These are phyloP conservation scores for Chrysolina haemoptera DNA, from an alignment of 2,888 invertebrate genomes.

Conservation along the genomic window DNA sequence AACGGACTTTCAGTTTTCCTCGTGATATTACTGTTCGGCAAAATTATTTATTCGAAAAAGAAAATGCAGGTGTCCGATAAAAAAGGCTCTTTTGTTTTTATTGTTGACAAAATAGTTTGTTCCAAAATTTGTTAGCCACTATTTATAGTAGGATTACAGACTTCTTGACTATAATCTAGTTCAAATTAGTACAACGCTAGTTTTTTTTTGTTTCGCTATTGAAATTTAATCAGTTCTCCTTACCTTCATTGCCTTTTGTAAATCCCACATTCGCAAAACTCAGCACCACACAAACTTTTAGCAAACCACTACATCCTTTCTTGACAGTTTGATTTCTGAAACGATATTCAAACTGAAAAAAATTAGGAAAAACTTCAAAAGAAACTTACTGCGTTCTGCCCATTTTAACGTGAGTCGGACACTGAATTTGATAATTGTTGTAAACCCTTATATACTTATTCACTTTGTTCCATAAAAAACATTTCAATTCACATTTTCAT, in stretches of 20 bases:
- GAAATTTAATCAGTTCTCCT: background rate
- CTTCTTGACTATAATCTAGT: too few relatives aligned
- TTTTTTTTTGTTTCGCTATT: too few relatives aligned
- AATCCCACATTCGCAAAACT: background rate
- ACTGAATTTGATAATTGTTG: background rate
- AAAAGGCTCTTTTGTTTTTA: too few relatives aligned
- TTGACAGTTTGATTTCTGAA: background rate
- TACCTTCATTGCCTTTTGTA: conserved; percentile 2
- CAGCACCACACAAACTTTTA: background rate
- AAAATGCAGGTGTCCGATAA: too few relatives aligned
- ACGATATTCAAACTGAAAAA: background rate
- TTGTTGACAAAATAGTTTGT: too few relatives aligned
- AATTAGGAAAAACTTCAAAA: background rate
- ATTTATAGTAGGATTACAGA: too few relatives aligned
- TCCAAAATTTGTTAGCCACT: too few relatives aligned
- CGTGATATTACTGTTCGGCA: too few relatives aligned
- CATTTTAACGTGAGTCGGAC: background rate
- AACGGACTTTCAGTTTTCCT: too few relatives aligned
- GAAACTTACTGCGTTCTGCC: background rate
- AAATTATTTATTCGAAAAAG: too few relatives aligned
- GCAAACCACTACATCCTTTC: background rate
- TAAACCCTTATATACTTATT: background rate
- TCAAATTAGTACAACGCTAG: too few relatives aligned
- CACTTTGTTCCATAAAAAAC: background rate
- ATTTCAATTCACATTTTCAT: background rate